These are phyloP conservation scores for Apodemia duryi DNA, from an alignment of 2,888 invertebrate genomes.

Conservation along the genomic window DNA sequence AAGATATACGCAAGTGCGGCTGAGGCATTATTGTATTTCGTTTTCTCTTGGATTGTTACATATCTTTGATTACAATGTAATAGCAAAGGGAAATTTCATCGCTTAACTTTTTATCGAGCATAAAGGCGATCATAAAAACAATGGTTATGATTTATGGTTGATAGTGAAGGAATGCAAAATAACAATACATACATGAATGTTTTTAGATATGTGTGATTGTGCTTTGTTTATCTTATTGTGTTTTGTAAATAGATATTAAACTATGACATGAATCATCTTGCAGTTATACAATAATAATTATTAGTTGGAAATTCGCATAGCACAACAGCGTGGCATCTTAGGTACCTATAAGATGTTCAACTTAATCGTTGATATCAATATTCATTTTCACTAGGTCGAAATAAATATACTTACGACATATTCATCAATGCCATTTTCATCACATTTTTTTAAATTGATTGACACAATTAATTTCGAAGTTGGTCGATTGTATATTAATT, in stretches of 20 bases:
- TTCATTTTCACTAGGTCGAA: not conserved
- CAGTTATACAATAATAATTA: no score
- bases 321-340: no score
- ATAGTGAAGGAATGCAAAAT: not conserved
- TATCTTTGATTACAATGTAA: no score
- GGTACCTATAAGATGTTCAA: no score
- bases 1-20: no score
- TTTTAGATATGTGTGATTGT: not conserved
- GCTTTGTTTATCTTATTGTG: not conserved
- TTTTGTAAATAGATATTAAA: not conserved
- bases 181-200: not conserved
- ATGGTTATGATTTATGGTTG: not conserved
- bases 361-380: no score
- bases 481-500: conserved; percentile 21
- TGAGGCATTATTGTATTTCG: no score
- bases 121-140: not conserved
- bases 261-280: no score
- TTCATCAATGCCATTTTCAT: conserved; percentile 20
- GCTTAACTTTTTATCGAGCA: conserved; percentile 2
- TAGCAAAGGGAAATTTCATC: not conserved
- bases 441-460: conserved; percentile 16
- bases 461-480: conserved; percentile 22
- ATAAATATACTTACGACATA: conserved; percentile 19
- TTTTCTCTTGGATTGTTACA: no score
- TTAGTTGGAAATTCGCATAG: no score